Conservation (phyloP, 2,888 invertebrate genomes). For the Gryllus longicercus region DNA sequence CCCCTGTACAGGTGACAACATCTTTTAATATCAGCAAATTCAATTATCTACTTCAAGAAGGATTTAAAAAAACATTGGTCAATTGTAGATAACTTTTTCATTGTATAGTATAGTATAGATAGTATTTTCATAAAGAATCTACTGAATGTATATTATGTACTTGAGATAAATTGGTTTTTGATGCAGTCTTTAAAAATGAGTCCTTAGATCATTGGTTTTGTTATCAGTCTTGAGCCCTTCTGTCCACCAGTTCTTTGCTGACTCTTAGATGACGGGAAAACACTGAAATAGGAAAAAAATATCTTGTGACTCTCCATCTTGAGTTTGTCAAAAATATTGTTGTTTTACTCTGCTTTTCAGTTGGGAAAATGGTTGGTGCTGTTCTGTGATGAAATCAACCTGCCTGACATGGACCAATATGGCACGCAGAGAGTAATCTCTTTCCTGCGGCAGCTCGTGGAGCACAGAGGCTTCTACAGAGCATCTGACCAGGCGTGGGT, state of each 20-base stretch:
- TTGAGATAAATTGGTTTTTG: not conserved
- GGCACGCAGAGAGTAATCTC: conserved; percentile 98
- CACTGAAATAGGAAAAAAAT: no score
- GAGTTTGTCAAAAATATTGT: no score
- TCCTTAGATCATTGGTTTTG: no score
- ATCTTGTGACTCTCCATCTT: no score
- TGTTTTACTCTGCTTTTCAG: conserved; percentile 47
- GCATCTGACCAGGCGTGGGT: conserved; percentile 96
- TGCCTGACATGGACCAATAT: conserved; percentile 98
- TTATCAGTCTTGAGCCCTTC: no score
- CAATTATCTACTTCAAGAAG: not conserved
- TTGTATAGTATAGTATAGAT: no score
- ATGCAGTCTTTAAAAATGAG: no score
- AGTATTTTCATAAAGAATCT: no score
- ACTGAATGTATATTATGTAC: not conserved
- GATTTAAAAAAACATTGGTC: no score
- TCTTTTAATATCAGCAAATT: not conserved
- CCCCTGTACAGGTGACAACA: conserved; percentile 74
- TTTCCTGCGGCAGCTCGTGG: conserved; percentile 94
- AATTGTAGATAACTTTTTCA: no score
- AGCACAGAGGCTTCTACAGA: conserved; percentile 89
- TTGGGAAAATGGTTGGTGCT: conserved; percentile 97
- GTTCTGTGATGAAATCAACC: conserved; percentile 99
- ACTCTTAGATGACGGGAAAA: no score
- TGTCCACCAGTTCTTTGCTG: no score